These are phyloP conservation scores for Thermophis baileyi DNA, from an alignment of 2,113 vertebrate genomes.

Conservation along the genomic window DNA sequence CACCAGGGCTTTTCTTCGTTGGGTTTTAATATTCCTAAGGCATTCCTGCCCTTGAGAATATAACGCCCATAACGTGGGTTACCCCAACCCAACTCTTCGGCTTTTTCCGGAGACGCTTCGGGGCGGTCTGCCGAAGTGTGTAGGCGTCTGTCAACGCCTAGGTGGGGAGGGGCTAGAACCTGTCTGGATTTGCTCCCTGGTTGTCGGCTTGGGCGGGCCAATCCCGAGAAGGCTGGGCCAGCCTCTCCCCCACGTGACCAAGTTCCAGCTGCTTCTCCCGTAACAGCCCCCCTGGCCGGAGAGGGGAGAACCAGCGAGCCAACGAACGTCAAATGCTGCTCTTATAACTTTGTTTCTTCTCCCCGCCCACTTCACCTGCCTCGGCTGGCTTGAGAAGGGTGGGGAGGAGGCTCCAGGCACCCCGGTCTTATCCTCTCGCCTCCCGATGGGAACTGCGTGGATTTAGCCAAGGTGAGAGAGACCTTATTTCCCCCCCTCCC, in stretches of 20 bases:
- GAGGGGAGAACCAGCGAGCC: too few species aligned
- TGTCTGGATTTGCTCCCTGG: neutral
- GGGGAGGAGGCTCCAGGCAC: neutral
- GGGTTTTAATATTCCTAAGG: neutral
- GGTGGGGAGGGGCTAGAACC: neutral
- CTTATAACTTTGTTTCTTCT: neutral
- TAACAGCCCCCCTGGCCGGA: neutral
- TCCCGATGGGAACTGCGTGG: neutral
- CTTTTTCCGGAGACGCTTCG: neutral
- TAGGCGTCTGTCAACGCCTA: neutral
- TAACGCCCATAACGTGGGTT: neutral
- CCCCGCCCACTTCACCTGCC: neutral
- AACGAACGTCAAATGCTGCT: too few species aligned
- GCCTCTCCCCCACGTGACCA: neutral
- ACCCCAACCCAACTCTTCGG: neutral
- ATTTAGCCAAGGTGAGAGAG: neutral
- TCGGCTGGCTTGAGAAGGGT: neutral
- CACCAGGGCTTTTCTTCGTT: neutral
- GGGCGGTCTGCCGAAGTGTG: neutral
- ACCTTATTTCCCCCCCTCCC: neutral
- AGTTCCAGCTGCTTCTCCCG: neutral
- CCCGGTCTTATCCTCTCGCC: too few species aligned
- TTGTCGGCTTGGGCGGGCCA: neutral
- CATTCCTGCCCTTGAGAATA: neutral
- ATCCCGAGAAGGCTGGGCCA: neutral